Conservation (phyloP, 2,797 vertebrate genomes). For the Artibeus lituratus region DNA sequence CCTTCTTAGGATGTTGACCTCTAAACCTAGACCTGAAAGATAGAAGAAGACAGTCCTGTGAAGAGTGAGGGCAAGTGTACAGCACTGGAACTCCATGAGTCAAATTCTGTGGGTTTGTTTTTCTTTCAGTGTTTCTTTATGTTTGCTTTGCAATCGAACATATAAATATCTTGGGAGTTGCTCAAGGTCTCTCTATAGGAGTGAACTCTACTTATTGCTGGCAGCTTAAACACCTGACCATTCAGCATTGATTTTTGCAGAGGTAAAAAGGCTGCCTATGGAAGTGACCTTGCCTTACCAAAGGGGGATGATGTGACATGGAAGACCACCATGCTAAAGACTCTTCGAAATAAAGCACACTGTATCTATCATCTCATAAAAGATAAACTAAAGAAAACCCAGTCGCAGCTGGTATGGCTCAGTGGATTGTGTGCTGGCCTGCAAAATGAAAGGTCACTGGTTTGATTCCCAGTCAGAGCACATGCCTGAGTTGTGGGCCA, state of each 20-base stretch:
- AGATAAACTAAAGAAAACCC: background rate
- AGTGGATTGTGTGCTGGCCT: no score
- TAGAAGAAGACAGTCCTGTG: background rate
- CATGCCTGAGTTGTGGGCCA: no score
- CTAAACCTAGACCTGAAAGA: background rate
- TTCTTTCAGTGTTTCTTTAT: background rate
- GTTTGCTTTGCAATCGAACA: background rate
- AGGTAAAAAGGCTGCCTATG: background rate
- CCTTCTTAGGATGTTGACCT: background rate
- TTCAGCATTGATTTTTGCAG: background rate
- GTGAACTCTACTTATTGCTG: background rate
- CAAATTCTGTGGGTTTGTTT: background rate
- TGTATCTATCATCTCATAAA: background rate
- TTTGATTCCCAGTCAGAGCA: no score
- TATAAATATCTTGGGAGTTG: conserved; percentile 4
- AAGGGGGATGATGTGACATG: background rate
- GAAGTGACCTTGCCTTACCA: background rate
- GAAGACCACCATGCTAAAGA: background rate
- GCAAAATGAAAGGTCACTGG: no score
- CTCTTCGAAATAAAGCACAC: background rate
- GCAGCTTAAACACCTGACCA: background rate
- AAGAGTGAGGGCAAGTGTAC: background rate
- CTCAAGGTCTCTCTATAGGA: background rate
- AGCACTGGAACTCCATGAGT: background rate
- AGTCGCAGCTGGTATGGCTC: background rate